These are phyloP conservation scores for rabbit (Oryctolagus cuniculus) DNA, from an alignment of 2,113 vertebrate genomes.

Conservation along the genomic window mOryCun1.1 NC_091433.1:152741001-152741500, in stretches of 20 bases:
- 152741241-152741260: not conserved
- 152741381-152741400: conserved; percentile 65
- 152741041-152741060: conserved; percentile 58
- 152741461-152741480: conserved; percentile 59
- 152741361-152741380: conserved; percentile 43
- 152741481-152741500: conserved; percentile 43
- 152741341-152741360: conserved; percentile 47
- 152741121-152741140: conserved; percentile 61
- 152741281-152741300: conserved; percentile 56
- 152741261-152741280: conserved; percentile 27
- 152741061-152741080: conserved; percentile 60
- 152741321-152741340: conserved; percentile 7
- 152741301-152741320: conserved; percentile 43
- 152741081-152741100: conserved; percentile 65
- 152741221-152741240: not conserved
- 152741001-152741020: conserved; percentile 44
- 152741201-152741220: conserved; percentile 58
- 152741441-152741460: conserved; percentile 20
- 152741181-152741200: conserved; percentile 43
- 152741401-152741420: conserved; percentile 57
- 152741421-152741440: conserved; percentile 48
- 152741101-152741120: conserved; percentile 60
- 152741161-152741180: conserved; percentile 65
- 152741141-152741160: conserved; percentile 21
- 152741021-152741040: conserved; percentile 40